phyloP scores from a whole-genome alignment of 2,797 vertebrate genomes.

The Acridotheres tristis region DNA sequence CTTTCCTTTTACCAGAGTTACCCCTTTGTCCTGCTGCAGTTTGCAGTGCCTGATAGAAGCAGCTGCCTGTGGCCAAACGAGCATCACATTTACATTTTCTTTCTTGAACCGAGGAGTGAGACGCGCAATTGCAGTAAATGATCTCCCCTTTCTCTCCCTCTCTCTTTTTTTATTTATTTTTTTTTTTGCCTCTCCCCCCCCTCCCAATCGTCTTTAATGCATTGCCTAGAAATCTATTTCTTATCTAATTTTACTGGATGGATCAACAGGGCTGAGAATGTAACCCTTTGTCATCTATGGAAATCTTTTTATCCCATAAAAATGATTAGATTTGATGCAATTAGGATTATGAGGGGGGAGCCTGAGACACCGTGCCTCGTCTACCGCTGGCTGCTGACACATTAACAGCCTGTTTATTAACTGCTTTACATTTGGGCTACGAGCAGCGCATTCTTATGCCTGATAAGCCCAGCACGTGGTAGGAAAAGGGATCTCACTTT shows the following conservation, averaged over 20 bases:
- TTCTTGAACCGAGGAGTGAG: constrained; percentile 45
- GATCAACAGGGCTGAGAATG: constrained; percentile 56
- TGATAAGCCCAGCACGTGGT: neutral
- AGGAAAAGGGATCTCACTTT: neutral
- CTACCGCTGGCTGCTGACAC: constrained; percentile 40
- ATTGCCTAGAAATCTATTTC: constrained; percentile 46
- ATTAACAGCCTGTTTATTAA: constrained; percentile 65
- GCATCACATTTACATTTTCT: constrained; percentile 65
- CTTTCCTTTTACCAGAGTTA: constrained; percentile 81
- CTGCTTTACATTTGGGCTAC: constrained; percentile 24
- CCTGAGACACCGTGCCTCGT: neutral
- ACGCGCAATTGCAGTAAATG: constrained; percentile 25
- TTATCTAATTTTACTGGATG: constrained; percentile 63
- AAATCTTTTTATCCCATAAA: constrained; percentile 76
- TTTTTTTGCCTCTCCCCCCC: neutral
- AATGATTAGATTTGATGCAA: constrained; percentile 71
- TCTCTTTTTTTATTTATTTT: neutral
- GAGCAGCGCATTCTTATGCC: neutral
- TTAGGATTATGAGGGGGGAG: constrained; percentile 68
- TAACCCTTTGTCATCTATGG: constrained; percentile 64
- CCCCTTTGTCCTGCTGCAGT: constrained; percentile 76
- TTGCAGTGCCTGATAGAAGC: constrained; percentile 64
- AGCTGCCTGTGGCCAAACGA: constrained; percentile 66
- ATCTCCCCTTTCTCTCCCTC: neutral
- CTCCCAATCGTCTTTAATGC: neutral